Evolutionary conservation across 2,888 invertebrate genomes (phyloP), one percentile per base, ranked within the genome.

Genomic region (Amphimallon solstitiale): DNA sequence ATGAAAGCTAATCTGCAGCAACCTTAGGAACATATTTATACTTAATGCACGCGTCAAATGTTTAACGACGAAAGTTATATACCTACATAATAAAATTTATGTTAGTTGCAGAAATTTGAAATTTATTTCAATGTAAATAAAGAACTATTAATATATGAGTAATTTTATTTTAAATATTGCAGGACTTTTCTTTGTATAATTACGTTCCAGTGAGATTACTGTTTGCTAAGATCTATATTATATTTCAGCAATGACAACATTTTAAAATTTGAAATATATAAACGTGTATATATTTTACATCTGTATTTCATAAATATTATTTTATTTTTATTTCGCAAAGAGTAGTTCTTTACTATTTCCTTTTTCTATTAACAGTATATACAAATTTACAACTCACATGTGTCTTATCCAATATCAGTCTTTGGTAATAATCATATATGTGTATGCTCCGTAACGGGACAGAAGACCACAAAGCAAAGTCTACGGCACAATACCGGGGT

Each of bases 391-490:
- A 70, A 66, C 62, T 68, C 67, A 59, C 66, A 68, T 65, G 38
- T 51, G 63, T 66, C 68, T 72, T 70, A 68, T 69, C 69, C 63
- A 63, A 56, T 71, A 71, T 74, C 74, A 74, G 74, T 74, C 74
- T 74, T 74, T 73, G 72, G 72, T 68, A 56, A 64, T 45, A 45
- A 56, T 54, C 46, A 54, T 52, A 43, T 54, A 52, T 21, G 14
- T 52, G 34, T 54, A 52, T 21, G 14, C 54, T 52, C 29, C 43
- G 12, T 19, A 46, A n/a, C 54, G 46, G 54, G 19, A 56, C 35
- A 15, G 9, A 35, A 54, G 12, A 52, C 21, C 23, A 34, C 46
- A 46, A 35, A 19, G 45, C 23, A 14, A 21, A 29, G 40, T 46
- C 29, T 35, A 23, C 40, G 40, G 29, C 23, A 35, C 38, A 35